phyloP scores from a whole-genome alignment of 2,888 invertebrate genomes.

The Tholera decimalis region DNA sequence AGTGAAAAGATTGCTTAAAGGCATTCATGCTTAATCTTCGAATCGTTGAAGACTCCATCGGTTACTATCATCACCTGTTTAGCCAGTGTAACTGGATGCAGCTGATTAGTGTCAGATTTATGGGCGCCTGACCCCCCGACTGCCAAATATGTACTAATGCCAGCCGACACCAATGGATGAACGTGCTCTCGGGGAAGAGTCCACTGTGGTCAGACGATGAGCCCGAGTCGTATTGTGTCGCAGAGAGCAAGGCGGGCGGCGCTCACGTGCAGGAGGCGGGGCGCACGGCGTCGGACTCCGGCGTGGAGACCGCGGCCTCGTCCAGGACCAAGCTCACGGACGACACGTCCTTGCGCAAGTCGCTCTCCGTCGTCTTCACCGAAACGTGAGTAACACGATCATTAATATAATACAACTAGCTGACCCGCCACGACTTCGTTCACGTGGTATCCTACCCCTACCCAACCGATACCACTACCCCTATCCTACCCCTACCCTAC shows the following conservation, averaged over 20 bases:
- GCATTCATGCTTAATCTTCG: background rate
- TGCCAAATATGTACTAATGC: too few species aligned
- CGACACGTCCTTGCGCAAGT: slow-evolving; percentile 65
- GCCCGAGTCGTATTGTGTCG: background rate
- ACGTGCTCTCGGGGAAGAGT: too few species aligned
- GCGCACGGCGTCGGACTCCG: slow-evolving; percentile 72
- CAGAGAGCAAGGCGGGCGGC: background rate
- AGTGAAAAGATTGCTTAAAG: background rate
- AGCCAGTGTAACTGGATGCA: too few species aligned
- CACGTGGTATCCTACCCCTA: too few species aligned
- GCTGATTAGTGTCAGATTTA: too few species aligned
- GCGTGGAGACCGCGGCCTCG: slow-evolving; percentile 74
- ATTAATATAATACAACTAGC: background rate
- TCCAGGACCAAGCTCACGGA: slow-evolving; percentile 56
- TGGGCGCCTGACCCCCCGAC: too few species aligned
- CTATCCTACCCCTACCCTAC: too few species aligned
- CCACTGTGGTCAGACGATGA: background rate
- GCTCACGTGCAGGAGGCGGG: background rate
- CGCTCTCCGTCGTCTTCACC: slow-evolving; percentile 66
- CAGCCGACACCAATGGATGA: too few species aligned
- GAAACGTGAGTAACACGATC: slow-evolving; percentile 70
- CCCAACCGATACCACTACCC: too few species aligned
- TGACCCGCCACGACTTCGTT: too few species aligned
- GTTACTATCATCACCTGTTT: too few species aligned
- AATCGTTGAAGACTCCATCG: background rate